These are phyloP conservation scores for Euleptes europaea DNA, from an alignment of 2,113 vertebrate species.

Conservation along the genomic window DNA sequence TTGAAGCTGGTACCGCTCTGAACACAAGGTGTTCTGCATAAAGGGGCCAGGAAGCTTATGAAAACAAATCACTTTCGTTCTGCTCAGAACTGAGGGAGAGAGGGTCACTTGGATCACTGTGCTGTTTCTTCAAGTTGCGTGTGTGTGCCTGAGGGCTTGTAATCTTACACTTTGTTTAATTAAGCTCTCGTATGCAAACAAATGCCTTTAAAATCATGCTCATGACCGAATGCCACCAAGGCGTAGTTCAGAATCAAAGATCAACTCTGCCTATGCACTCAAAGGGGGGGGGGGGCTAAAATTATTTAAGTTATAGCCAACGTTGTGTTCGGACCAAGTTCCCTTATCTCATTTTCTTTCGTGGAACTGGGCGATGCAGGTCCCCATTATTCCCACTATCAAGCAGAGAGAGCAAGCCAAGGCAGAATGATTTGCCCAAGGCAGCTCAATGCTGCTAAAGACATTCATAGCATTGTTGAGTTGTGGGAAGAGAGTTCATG, in stretches of 20 bases:
- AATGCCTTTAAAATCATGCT: constrained; percentile 12
- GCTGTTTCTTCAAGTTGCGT: not conserved
- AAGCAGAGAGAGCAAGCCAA: not conserved
- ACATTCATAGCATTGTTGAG: not conserved
- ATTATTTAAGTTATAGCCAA: constrained; percentile 15
- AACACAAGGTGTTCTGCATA: constrained; percentile 8
- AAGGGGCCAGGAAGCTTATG: not conserved
- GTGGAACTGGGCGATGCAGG: not conserved
- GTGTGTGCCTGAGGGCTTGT: not conserved
- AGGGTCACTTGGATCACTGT: not conserved
- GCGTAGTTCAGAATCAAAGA: not conserved
- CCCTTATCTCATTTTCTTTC: not conserved
- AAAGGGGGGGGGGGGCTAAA: not conserved
- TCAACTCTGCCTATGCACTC: not conserved
- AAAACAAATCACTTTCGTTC: constrained; percentile 9
- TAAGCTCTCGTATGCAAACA: constrained; percentile 1
- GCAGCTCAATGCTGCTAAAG: not conserved
- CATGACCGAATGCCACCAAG: constrained; percentile 2
- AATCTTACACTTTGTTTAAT: constrained; percentile 19
- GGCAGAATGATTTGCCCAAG: not conserved
- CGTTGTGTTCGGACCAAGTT: not conserved
- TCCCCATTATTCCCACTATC: not conserved
- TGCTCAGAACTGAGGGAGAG: constrained; percentile 4
- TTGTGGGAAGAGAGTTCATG: not conserved
- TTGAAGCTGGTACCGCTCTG: not conserved